Evolutionary conservation across 53 echinoderm and acorn worm species (phyloP), one percentile per base, ranked within the genome.

Genomic region (Astropecten irregularis): DNA sequence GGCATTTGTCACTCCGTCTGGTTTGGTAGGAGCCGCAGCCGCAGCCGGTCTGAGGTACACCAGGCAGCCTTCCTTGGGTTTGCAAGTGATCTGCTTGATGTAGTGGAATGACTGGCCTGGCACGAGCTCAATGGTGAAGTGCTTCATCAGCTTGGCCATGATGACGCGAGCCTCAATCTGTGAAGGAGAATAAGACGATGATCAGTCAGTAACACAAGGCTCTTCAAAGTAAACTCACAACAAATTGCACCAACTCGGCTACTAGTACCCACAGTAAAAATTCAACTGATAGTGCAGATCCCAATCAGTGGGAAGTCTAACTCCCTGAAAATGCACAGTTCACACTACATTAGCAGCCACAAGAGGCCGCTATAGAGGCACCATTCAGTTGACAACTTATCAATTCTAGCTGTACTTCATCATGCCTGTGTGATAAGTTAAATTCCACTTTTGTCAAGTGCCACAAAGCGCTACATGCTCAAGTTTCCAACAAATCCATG

Each of bases 61-160:
- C 34, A 30, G 34, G 37, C 85, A 85, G 21, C 37, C 49, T 27
- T 85, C 85, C 67, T 71, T 85, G 22, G 72, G 85, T 35, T 49
- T 71, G 48, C 60, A 49, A 31, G 85, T 85, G 2, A 71, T 25
- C 60, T 3, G 10, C 72, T 60, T 60, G 3, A 85, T 16, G 26
- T 29, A 58, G 60, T 61, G 31, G 14, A 71, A 60, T 5, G 73
- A 35, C 55, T 85, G 85, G 38, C 72, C 85, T 0, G 85, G 85
- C 11, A 85, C 85, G 0, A 85, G 85, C 26, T 57, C 63, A 72
- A 85, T 72, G 59, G 39, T 58, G 61, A 85, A 85, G 38, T 61
- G 35, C 63, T 85, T 85, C 64, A 85, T 11, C 32, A 85, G 40
- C 49, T 85, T 85, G 85, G 85, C 71, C 59, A 85, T 85, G 62